phyloP scores from a whole-genome alignment of 2,888 invertebrate genomes.

The Drosophila dives region DNA sequence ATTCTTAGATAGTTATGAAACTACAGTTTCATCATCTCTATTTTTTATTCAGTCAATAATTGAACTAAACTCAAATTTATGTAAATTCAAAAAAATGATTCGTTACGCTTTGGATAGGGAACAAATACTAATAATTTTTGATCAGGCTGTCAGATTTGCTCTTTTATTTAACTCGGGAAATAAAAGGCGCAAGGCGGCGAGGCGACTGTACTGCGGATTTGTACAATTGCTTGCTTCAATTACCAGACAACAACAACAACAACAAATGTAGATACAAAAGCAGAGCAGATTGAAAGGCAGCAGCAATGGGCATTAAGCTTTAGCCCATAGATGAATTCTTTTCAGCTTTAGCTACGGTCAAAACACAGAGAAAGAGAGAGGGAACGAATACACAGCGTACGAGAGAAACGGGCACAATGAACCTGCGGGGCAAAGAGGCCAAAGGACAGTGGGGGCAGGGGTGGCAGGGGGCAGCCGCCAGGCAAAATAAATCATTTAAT shows the following conservation, averaged over 20 bases:
- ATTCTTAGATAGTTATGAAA: neutral
- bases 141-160: slow-evolving; percentile 28
- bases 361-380: slow-evolving; percentile 32
- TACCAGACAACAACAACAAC: slow-evolving; percentile 40
- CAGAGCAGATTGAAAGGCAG: slow-evolving; percentile 47
- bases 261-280: slow-evolving; percentile 22
- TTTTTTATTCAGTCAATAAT: slow-evolving; percentile 10
- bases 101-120: slow-evolving; percentile 18
- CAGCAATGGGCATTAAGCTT: slow-evolving; percentile 46
- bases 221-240: slow-evolving; percentile 62
- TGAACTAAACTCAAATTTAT: slow-evolving; percentile 26
- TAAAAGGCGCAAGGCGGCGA: slow-evolving; percentile 29
- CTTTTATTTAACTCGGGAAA: slow-evolving; percentile 33
- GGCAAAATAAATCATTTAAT: slow-evolving; percentile 76
- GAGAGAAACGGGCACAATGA: slow-evolving; percentile 64
- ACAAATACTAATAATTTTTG: slow-evolving; percentile 18
- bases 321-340: slow-evolving; percentile 47
- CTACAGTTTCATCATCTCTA: neutral
- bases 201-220: slow-evolving; percentile 55
- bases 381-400: slow-evolving; percentile 60
- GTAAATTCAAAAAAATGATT: slow-evolving; percentile 9
- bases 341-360: slow-evolving; percentile 45
- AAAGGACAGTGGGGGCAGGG: slow-evolving; percentile 19
- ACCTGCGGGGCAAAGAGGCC: slow-evolving; percentile 39
- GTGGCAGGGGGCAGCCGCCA: slow-evolving; percentile 17